phyloP scores from a whole-genome alignment of 2,797 vertebrate genomes.

The Xerus rutilus region DNA sequence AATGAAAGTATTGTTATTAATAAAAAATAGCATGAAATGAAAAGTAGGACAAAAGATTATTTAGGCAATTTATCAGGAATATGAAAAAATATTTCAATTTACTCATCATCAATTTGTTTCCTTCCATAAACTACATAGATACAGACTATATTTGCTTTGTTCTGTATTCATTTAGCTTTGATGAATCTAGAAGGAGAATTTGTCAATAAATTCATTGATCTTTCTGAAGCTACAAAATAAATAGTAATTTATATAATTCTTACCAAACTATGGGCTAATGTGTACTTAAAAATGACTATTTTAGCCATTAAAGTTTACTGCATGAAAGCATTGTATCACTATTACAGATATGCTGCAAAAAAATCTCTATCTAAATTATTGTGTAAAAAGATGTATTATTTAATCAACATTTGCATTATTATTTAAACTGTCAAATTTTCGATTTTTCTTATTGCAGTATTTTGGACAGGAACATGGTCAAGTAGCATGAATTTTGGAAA shows the following conservation, averaged over 20 bases:
- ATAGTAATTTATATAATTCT: background rate
- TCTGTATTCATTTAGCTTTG: background rate
- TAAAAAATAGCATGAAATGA: conserved; percentile 39
- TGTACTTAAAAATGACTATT: background rate
- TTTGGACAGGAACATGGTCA: background rate
- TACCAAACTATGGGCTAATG: background rate
- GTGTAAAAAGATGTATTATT: background rate
- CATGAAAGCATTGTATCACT: background rate
- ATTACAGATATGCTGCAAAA: background rate
- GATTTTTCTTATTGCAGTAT: background rate
- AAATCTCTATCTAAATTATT: background rate
- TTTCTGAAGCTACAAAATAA: background rate
- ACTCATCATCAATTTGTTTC: background rate
- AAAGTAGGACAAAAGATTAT: background rate
- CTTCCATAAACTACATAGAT: background rate
- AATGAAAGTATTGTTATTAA: conserved; percentile 26
- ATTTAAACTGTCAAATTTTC: background rate
- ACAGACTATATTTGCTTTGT: background rate
- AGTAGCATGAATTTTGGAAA: background rate
- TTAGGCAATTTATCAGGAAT: background rate
- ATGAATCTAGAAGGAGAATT: background rate
- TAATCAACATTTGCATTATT: background rate
- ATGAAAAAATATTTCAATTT: background rate
- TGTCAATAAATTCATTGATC: background rate
- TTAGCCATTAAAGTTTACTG: background rate